These are phyloP conservation scores for Cydia strobilella DNA, from an alignment of 1,140 invertebrate genomes.

Conservation along the genomic window DNA sequence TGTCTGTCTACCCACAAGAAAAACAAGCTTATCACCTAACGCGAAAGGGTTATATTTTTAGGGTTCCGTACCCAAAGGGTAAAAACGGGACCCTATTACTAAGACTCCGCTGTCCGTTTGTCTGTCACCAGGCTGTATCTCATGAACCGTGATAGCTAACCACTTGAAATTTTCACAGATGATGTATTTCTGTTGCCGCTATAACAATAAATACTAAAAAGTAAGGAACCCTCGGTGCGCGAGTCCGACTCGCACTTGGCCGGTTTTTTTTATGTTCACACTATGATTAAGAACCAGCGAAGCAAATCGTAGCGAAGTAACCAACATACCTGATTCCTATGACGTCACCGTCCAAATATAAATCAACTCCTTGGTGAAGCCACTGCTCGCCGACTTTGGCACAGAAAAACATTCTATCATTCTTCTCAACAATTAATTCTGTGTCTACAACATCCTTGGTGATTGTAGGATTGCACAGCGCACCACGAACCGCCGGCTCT, in stretches of 20 bases:
- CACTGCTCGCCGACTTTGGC: slow-evolving; percentile 52
- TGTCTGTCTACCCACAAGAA: neutral
- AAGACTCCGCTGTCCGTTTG: too few species aligned
- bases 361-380: slow-evolving; percentile 55
- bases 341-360: slow-evolving; percentile 69
- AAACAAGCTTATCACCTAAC: neutral
- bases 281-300: neutral
- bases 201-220: too few species aligned
- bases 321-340: slow-evolving; percentile 48
- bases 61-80: too few species aligned
- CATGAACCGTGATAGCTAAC: too few species aligned
- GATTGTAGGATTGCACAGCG: slow-evolving; percentile 41
- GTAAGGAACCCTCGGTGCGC: too few species aligned
- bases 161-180: too few species aligned
- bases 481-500: slow-evolving; percentile 42
- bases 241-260: too few species aligned
- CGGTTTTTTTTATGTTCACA: too few species aligned
- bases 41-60: neutral
- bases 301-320: slow-evolving; percentile 36
- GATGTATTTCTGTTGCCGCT: too few species aligned
- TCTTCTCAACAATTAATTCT: slow-evolving; percentile 42
- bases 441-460: slow-evolving; percentile 35
- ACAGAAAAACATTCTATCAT: slow-evolving; percentile 61
- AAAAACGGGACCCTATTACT: too few species aligned
- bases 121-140: too few species aligned